Base-by-base conservation (phyloP, 2,888 invertebrate genomes). In the Napeogenes inachia region DNA sequence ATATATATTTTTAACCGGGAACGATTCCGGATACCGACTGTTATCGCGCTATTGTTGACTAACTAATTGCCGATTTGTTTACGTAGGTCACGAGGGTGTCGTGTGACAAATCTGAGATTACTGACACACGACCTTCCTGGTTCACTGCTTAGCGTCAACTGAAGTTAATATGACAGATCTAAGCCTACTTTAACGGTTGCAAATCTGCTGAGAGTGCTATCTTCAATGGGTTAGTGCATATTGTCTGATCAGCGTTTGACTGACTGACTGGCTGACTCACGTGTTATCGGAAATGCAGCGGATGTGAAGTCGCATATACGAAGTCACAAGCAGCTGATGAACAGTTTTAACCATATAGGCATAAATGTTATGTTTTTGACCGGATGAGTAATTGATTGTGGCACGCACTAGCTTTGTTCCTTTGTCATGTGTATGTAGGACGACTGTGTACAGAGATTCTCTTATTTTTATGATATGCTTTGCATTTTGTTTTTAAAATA, bases 281-380 rank as follows among this genome's bases (percentile, higher is more conserved):
- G 46, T 77, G 72, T 84, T 89, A 89, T 89, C 88, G 85, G 84
- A 84, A 85, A 78, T 75, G 81, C 81, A 81, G 72, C 87, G 89
- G 89, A 89, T 85, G 88, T 79, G 74, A 21, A 76, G 73, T 76
- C 80, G 75, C 21, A 21, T 21, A 21, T 71, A 72, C 73, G 73
- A 80, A 85, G 73, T 76, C 75, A 69, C 70, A 30, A 74, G 77
- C 81, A 85, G 85, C 86, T 87, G 88, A 83, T 81, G 73, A 77
- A 74, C 77, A 75, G 75, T 82, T 80, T 82, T 81, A 79, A 72
- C 84, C 81, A 82, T 87, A 85, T 79, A 80, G 77, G 80, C 77
- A 77, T 57, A n/a, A 72, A 72, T 69, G 75, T 77, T 77, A 75
- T 77, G 80, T 81, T 83, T 78, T 77, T 72, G 69, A 74, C 73